These are phyloP conservation scores for Nixonia krombeini DNA, from an alignment of 1,140 invertebrate species.

Conservation along the genomic window DNA sequence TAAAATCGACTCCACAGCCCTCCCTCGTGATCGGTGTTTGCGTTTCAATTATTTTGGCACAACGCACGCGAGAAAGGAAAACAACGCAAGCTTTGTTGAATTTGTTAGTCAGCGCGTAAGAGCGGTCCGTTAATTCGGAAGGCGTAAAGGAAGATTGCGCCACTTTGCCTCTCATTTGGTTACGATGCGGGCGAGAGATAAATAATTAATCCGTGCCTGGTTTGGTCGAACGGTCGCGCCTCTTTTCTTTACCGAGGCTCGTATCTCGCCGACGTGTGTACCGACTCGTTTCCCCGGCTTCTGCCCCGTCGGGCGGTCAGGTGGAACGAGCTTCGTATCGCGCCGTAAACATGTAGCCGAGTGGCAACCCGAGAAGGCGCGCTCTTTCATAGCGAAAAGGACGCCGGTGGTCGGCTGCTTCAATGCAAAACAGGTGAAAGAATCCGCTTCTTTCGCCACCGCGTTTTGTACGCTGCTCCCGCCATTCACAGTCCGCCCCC, in stretches of 20 bases:
- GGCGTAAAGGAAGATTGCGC: too few species aligned
- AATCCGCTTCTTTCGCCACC: constrained; percentile 37
- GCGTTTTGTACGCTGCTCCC: constrained; percentile 26
- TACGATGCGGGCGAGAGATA: too few species aligned
- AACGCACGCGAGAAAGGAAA: too few species aligned
- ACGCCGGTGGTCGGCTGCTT: constrained; percentile 21
- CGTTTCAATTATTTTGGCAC: too few species aligned
- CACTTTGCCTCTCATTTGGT: too few species aligned
- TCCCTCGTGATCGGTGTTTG: too few species aligned
- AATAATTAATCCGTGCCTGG: too few species aligned
- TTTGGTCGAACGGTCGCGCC: too few species aligned
- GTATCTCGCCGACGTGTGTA: constrained; percentile 23
- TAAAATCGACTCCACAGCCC: too few species aligned
- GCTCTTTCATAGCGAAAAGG: constrained; percentile 37
- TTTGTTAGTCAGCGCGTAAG: too few species aligned
- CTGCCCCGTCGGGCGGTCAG: constrained; percentile 34
- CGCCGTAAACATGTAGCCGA: constrained; percentile 32
- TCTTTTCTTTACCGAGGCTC: not conserved
- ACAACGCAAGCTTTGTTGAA: too few species aligned
- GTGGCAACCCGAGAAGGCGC: constrained; percentile 34
- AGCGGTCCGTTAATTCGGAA: too few species aligned
- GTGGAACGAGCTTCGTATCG: constrained; percentile 41
- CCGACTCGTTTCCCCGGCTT: constrained; percentile 34
- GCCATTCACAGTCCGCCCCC: constrained; percentile 41
- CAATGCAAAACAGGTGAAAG: constrained; percentile 41